Percentiles rank a stretch among this genome's conserved stretches.
Evolutionary conservation across 2,888 invertebrate genomes (phyloP).

Genomic region (Synergus gifuensis): DNA sequence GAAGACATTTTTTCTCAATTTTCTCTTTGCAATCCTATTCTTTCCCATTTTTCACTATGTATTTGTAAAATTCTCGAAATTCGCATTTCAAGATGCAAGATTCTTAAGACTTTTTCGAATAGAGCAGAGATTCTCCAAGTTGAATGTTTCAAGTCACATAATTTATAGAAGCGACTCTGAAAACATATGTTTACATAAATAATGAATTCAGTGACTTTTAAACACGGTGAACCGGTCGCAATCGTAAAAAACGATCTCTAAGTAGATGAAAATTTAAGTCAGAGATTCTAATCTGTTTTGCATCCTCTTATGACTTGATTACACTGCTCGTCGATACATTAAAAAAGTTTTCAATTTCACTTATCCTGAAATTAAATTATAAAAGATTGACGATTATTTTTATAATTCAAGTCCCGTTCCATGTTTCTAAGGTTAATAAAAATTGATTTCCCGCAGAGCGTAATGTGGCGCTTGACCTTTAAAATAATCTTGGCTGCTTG

Average conservation of each 20-base stretch:
- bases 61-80: neutral
- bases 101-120: constrained; percentile 11
- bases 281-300: neutral
- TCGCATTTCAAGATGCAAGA: neutral
- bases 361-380: neutral
- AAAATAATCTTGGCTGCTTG: constrained; percentile 22
- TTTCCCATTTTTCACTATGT: neutral
- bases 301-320: neutral
- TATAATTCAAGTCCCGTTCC: constrained; percentile 20
- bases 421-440: constrained; percentile 21
- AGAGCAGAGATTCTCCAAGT: constrained; percentile 2
- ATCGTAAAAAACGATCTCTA: constrained; percentile 3
- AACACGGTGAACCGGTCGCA: neutral
- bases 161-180: constrained; percentile 16
- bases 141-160: constrained; percentile 1
- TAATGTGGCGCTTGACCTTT: constrained; percentile 45
- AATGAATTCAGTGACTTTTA: constrained; percentile 17
- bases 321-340: neutral
- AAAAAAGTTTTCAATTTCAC: neutral
- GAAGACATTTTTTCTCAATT: neutral
- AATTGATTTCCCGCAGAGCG: neutral
- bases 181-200: neutral
- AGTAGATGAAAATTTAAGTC: constrained; percentile 20
- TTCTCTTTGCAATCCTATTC: neutral
- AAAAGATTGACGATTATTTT: neutral